Conservation (phyloP, 2,113 vertebrate genomes). For the Otocyon megalotis region DNA sequence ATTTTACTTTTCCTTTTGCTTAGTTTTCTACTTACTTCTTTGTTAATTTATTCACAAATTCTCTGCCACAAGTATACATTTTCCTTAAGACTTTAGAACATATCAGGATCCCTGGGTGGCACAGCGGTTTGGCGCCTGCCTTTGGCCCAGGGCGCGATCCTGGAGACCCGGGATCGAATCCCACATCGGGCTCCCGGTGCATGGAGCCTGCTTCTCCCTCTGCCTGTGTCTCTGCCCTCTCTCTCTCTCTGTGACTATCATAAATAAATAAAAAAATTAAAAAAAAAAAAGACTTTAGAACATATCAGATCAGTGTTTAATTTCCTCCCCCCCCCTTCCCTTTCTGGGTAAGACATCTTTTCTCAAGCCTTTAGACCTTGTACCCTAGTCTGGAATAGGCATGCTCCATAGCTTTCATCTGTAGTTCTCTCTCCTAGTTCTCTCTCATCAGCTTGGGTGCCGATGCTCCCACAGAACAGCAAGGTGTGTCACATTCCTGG, state of each 20-base stretch:
- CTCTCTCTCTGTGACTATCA: no score
- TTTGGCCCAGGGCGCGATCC: no score
- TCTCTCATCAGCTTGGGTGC: no score
- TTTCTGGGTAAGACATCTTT: not conserved
- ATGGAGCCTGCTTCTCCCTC: no score
- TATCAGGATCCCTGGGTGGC: no score
- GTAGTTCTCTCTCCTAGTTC: not conserved
- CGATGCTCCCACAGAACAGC: no score
- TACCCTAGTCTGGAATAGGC: not conserved
- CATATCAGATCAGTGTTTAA: not conserved
- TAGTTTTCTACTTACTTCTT: not conserved
- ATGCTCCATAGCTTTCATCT: not conserved
- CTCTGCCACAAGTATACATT: not conserved
- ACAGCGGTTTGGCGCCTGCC: no score
- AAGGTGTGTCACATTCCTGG: not conserved
- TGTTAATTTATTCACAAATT: not conserved
- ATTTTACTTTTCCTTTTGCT: not conserved
- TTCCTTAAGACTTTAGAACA: not conserved
- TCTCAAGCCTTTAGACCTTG: not conserved
- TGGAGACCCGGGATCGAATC: no score
- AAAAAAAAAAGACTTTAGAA: conserved; percentile 18
- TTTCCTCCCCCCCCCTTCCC: not conserved
- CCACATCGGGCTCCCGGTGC: no score
- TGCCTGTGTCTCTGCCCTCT: no score
- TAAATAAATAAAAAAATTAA: no score